Percentiles rank a stretch among this genome's conserved stretches.
phyloP scores from a whole-genome alignment of 2,113 vertebrate genomes.

The Lamprologus lemairii region DNA sequence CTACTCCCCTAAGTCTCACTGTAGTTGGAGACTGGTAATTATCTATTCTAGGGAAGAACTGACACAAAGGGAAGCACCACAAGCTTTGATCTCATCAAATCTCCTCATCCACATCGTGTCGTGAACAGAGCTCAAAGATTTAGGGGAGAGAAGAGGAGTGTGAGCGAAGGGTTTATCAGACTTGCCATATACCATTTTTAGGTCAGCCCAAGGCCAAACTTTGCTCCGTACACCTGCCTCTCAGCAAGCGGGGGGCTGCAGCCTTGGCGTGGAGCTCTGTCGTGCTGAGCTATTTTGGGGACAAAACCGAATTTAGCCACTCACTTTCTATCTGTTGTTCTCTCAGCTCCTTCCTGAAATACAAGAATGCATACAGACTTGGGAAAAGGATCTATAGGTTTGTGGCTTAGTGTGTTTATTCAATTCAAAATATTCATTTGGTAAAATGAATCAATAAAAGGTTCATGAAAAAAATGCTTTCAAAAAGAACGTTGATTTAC shows the following conservation, averaged over 20 bases:
- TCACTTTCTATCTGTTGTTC: background rate
- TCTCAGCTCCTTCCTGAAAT: background rate
- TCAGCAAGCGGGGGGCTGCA: conserved; percentile 7
- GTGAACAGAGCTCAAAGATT: conserved; percentile 4
- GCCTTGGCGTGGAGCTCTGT: conserved; percentile 18
- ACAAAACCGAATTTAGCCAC: background rate
- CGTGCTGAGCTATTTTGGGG: conserved; percentile 25
- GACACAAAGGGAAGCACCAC: conserved; percentile 27
- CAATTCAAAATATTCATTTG: background rate
- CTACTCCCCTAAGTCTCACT: background rate
- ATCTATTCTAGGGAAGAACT: conserved; percentile 29
- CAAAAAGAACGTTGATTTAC: background rate
- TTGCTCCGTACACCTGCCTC: conserved; percentile 44
- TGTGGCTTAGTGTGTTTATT: background rate
- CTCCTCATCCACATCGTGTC: conserved; percentile 24
- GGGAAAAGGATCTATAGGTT: background rate
- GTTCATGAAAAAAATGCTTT: background rate
- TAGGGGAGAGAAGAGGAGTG: background rate
- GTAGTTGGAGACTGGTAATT: conserved; percentile 8
- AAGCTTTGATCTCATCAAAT: conserved; percentile 49
- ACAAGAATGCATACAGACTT: background rate
- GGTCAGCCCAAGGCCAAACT: conserved; percentile 51
- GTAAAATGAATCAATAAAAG: background rate
- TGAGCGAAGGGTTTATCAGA: conserved; percentile 17
- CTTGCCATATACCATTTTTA: conserved; percentile 36